A percentile compares a stretch with the other conserved stretches of the same genome.
These are phyloP conservation scores for Amblyopsis rosae DNA, from an alignment of 2,113 vertebrate species.

Conservation along the genomic window DNA sequence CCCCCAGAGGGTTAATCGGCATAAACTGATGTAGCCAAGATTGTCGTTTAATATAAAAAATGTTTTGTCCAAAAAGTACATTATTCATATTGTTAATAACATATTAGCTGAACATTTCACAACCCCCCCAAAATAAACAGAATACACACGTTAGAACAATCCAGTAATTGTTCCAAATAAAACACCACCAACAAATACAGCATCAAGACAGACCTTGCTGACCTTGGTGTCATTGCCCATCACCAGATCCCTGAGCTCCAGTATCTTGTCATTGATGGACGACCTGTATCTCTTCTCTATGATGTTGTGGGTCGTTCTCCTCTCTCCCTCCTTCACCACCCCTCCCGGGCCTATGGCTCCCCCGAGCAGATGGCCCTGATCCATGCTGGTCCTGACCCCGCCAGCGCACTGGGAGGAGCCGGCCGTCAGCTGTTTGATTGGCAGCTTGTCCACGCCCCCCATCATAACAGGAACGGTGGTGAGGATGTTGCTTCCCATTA, in stretches of 20 bases:
- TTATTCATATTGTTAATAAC: too few relatives aligned
- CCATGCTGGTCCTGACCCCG: constrained; percentile 72
- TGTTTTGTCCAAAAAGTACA: too few relatives aligned
- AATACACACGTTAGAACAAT: too few relatives aligned
- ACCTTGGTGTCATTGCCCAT: constrained; percentile 98
- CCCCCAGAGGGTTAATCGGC: too few relatives aligned
- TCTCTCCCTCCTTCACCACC: constrained; percentile 92
- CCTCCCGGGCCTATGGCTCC: constrained; percentile 74
- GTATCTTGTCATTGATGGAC: constrained; percentile 97
- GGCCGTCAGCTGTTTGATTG: constrained; percentile 89
- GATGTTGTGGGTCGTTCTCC: constrained; percentile 96
- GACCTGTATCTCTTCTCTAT: constrained; percentile 98
- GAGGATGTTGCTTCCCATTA: constrained; percentile 94
- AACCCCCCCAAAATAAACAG: too few relatives aligned
- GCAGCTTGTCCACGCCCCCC: constrained; percentile 93
- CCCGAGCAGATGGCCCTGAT: constrained; percentile 60
- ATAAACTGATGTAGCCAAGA: too few relatives aligned
- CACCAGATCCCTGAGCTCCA: constrained; percentile 94
- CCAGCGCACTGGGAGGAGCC: constrained; percentile 77
- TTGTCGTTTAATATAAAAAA: too few relatives aligned
- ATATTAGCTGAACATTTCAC: too few relatives aligned
- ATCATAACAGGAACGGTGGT: constrained; percentile 95
- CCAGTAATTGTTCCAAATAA: too few relatives aligned
- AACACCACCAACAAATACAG: too few relatives aligned
- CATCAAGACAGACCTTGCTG: neutral